A percentile compares a stretch with the other conserved stretches of the same genome.
Evolutionary conservation across 2,113 vertebrate genomes (phyloP).

Genomic region (Casuarius casuarius): DNA sequence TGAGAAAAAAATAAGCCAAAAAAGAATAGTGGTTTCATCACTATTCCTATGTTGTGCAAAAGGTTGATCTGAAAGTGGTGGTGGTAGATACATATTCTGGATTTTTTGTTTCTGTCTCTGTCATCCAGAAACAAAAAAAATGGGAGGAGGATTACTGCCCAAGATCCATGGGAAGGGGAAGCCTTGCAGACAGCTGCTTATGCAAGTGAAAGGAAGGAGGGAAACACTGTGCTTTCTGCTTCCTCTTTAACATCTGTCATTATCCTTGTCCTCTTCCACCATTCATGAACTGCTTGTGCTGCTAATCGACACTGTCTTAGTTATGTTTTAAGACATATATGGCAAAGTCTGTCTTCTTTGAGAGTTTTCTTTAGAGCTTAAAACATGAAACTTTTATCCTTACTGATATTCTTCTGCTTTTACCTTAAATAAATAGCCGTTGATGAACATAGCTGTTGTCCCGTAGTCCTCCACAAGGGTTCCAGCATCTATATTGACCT

Average conservation of each 20-base stretch:
- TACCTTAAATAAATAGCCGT: fast-evolving
- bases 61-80: not conserved
- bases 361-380: not conserved
- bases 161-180: not conserved
- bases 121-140: fast-evolving
- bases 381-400: not conserved
- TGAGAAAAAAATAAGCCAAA: not conserved
- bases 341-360: not conserved
- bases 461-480: fast-evolving
- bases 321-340: not conserved
- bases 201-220: not conserved
- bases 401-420: not conserved
- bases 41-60: fast-evolving
- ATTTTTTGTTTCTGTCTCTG: not conserved
- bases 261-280: not conserved
- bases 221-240: not conserved
- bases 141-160: fast-evolving
- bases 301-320: not conserved
- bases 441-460: fast-evolving
- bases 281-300: not conserved
- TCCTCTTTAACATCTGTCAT: not conserved
- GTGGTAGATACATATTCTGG: fast-evolving
- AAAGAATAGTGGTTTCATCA: not conserved
- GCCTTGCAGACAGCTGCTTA: not conserved
- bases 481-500: fast-evolving